Evolutionary conservation across 2,113 vertebrate species (phyloP).

Genomic region (Peromyscus californicus): DNA sequence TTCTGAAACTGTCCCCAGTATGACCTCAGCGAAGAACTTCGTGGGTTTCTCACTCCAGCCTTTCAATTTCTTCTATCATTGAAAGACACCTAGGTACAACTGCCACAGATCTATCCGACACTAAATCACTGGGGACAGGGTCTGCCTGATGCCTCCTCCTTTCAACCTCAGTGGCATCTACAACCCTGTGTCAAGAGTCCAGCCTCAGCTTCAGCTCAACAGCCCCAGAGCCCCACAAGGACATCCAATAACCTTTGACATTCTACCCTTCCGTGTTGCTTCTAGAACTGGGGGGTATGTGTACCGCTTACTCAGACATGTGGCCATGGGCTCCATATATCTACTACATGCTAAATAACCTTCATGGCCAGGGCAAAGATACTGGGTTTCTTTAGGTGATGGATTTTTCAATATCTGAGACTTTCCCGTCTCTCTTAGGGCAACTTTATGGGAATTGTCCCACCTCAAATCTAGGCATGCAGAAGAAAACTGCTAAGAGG

Average conservation of each 20-base stretch:
- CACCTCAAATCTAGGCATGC: accelerated
- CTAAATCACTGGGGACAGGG: slow-evolving; percentile 88
- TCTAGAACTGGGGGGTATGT: not conserved
- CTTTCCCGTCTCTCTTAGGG: not conserved
- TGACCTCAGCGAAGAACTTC: slow-evolving; percentile 71
- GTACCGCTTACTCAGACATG: not conserved
- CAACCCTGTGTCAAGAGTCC: slow-evolving; percentile 62
- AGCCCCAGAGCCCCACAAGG: not conserved
- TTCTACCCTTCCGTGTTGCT: not conserved
- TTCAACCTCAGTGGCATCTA: slow-evolving; percentile 94
- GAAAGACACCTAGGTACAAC: slow-evolving; percentile 67
- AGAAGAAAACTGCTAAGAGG: not conserved
- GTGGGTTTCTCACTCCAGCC: slow-evolving; percentile 95
- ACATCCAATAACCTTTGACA: not conserved
- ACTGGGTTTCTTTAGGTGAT: not conserved
- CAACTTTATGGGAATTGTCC: not conserved
- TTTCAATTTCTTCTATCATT: slow-evolving; percentile 93
- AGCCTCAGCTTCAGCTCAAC: not conserved
- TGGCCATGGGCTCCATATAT: not conserved
- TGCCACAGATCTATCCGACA: slow-evolving; percentile 84
- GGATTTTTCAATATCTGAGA: not conserved
- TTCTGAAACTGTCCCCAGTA: slow-evolving; percentile 95
- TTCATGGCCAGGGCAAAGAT: accelerated
- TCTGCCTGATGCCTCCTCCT: slow-evolving; percentile 85
- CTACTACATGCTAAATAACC: not conserved